These are phyloP conservation scores for Globodera ellingtonae DNA, from an alignment of 1,140 invertebrate genomes.

Conservation along the genomic window DNA sequence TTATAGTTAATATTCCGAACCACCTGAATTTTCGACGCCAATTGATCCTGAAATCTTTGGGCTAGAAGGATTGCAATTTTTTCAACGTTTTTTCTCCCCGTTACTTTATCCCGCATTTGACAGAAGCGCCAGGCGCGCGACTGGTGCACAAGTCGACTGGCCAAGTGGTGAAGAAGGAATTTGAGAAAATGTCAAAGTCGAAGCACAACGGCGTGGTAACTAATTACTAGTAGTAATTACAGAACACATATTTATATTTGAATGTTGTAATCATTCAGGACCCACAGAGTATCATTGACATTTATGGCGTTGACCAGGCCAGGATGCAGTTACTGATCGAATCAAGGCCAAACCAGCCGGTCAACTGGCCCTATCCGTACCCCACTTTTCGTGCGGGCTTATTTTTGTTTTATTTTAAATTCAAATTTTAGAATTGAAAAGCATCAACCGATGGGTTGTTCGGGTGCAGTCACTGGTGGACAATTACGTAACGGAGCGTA, in stretches of 20 bases:
- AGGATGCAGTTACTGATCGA: conserved; percentile 53
- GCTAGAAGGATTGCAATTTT: too few relatives aligned
- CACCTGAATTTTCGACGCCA: too few relatives aligned
- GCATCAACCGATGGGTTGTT: conserved; percentile 43
- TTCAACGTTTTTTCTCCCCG: too few relatives aligned
- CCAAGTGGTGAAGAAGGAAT: conserved; percentile 38
- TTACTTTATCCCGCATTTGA: not conserved
- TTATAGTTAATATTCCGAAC: too few relatives aligned
- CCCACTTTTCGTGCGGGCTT: conserved; percentile 21
- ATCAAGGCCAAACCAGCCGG: conserved; percentile 46
- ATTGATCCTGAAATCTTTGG: too few relatives aligned
- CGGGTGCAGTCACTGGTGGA: conserved; percentile 42
- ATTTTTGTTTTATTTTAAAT: conserved; percentile 14
- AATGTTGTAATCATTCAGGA: conserved; percentile 67
- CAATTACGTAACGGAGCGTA: conserved; percentile 43
- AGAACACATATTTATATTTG: too few relatives aligned
- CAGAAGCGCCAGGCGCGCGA: not conserved
- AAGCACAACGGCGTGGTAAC: conserved; percentile 84
- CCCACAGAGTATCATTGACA: conserved; percentile 71
- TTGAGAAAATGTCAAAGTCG: conserved; percentile 98
- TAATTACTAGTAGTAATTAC: too few relatives aligned
- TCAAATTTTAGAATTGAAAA: conserved; percentile 28
- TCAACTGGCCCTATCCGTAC: conserved; percentile 55
- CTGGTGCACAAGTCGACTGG: conserved; percentile 42
- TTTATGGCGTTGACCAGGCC: conserved; percentile 56